Conservation (phyloP, 2,888 invertebrate genomes). For the Monopis laevigella region DNA sequence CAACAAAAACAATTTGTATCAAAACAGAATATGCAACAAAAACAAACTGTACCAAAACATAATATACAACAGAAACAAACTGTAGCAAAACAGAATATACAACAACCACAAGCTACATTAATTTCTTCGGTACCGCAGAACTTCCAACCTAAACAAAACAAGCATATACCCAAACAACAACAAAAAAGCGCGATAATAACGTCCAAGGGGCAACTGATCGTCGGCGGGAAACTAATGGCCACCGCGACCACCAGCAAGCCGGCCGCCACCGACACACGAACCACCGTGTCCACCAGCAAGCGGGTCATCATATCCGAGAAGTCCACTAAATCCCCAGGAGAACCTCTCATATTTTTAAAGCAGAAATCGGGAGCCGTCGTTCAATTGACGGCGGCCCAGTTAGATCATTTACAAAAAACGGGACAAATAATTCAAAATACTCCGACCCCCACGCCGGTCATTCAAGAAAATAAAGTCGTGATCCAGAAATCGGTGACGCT, state of each 20-base stretch:
- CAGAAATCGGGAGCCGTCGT: constrained; percentile 59
- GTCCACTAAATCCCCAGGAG: constrained; percentile 41
- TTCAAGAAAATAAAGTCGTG: constrained; percentile 39
- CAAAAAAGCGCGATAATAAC: constrained; percentile 64
- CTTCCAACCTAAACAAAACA: neutral
- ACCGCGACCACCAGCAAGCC: constrained; percentile 57
- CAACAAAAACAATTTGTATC: neutral
- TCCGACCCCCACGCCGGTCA: constrained; percentile 20
- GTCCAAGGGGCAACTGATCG: constrained; percentile 65
- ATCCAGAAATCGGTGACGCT: constrained; percentile 41
- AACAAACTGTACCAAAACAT: constrained; percentile 33
- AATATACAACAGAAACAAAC: constrained; percentile 26
- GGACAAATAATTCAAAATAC: constrained; percentile 54
- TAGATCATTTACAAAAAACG: constrained; percentile 55
- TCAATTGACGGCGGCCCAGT: constrained; percentile 59
- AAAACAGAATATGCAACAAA: no score
- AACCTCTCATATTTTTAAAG: constrained; percentile 52
- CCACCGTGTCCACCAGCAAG: constrained; percentile 28
- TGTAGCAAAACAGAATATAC: constrained; percentile 20
- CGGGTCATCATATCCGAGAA: constrained; percentile 43
- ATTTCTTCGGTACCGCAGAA: neutral
- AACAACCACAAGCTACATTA: no score
- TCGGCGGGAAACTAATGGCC: constrained; percentile 46
- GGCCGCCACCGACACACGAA: constrained; percentile 50
- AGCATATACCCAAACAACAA: constrained; percentile 40